Evolutionary conservation across 2,888 invertebrate species (phyloP).

Genomic region (Gryllus longicercus): DNA sequence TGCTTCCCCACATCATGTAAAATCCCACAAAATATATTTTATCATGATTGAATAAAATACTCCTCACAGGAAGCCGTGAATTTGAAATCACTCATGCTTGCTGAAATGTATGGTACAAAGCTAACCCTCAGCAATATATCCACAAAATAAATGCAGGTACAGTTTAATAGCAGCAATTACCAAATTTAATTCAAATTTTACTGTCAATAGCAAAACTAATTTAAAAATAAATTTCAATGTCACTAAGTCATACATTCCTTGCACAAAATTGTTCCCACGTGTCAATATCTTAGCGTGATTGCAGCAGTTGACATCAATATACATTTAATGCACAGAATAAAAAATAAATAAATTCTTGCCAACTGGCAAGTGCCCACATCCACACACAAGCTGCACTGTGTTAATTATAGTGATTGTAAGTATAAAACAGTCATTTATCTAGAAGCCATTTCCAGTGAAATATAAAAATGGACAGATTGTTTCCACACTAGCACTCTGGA

Average conservation of each 20-base stretch:
- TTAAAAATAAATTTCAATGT: not conserved
- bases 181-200: not conserved
- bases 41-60: not conserved
- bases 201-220: not conserved
- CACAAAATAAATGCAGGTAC: conserved; percentile 17
- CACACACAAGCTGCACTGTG: conserved; percentile 7
- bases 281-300: not conserved
- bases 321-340: not conserved
- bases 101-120: not conserved
- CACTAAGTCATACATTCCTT: not conserved
- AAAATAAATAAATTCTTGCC: conserved; percentile 1
- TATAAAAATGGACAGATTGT: conserved; percentile 22
- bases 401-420: not conserved
- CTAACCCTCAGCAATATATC: not conserved
- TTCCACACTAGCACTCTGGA: not conserved
- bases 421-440: conserved; percentile 4
- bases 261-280: not conserved
- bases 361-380: not conserved
- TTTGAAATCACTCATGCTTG: not conserved
- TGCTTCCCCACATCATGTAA: not conserved
- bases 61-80: not conserved
- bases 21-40: conserved; percentile 17
- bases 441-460: conserved; percentile 18
- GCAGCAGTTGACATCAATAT: not conserved
- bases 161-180: conserved; percentile 9